Base-by-base conservation (phyloP, 2,888 invertebrate genomes). In the Synergus gifuensis region DNA sequence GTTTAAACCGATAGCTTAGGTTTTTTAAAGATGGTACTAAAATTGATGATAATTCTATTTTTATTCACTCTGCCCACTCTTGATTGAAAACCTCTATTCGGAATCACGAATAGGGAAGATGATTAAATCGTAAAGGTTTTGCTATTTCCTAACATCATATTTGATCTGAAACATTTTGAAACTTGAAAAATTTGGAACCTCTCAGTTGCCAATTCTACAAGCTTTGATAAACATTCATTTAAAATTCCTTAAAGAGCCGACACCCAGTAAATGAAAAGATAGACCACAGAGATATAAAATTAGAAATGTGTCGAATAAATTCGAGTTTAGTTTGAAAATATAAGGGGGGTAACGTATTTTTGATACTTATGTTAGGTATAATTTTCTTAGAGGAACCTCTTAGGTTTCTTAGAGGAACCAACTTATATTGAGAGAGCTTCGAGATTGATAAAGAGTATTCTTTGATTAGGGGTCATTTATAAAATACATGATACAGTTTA, bases 21-120 rank as follows among this genome's bases (percentile, higher is more conserved):
- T 8, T 36, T 7, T 3, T 73, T 49, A 49, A 46, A 67, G 14
- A 67, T 73, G n/a, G 46, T 22, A 16, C 14, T 11, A 42, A 66
- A 12, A 12, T 54, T 9, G 12, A 73, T n/a, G 54, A 28, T 16
- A n/a, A 40, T 36, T 49, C 11, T 36, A 58, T 73, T 73, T 73
- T 73, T 73, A 73, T 73, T 73, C 73, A 73, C 73, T 73, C 73
- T 73, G 73, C 73, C 73, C 73, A 73, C 16, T 73, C 36, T 73
- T 73, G 73, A 73, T 73, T 73, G 73, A 73, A 54, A 58, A 73
- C 49, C 73, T 54, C 54, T 73, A 36, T 54, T 58, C 54, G 54
- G 36, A 73, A 9, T 11, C n/a, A 54, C 3, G 28, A 73, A 69
- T 49, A 54, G 28, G n/a, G n/a, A 73, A 28, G 16, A 73, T 44